Evolutionary conservation across 2,888 invertebrate species (phyloP), one percentile per base, ranked within the genome.

Genomic region (Lithophane semibrunnea): DNA sequence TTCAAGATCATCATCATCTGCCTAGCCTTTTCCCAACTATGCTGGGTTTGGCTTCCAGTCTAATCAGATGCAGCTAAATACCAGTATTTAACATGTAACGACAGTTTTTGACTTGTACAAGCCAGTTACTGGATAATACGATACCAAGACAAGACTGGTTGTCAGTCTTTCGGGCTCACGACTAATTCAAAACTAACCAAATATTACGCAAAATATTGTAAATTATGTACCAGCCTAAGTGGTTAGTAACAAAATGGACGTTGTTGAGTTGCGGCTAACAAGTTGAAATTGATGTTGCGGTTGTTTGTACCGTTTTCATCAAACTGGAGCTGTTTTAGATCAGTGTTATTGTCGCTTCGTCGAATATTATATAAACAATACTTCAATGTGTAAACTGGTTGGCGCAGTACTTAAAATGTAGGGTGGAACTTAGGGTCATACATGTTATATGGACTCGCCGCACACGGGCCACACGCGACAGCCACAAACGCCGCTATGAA

Each of bases 281-380:
- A 64, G 64, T 58, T 64, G 68, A n/a, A 69, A 69, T 77, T 77
- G 56, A 58, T 58, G 77, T 77, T 64, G 58, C 29, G 56, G 56
- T 69, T 56, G 54, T 29, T 44, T 54, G 73, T 69, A 16, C 54
- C 47, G 12, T 29, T n/a, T 56, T n/a, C 44, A 44, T 54, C 29
- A n/a, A 16, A 54, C 44, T 12, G 21, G 4, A 1, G 24, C 4
- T 16, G 47, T 61, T 67, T 24, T 44, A 18, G 12, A 52, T n/a
- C 13, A 16, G 44, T 54, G 1, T 47, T 13, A 18, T 37, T 72
- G 7, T 72, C 37, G 44, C n/a, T 68, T 72, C 8, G 1, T 56
- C 21, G 18, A 3, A 42, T 49, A 8, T 24, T 2, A 18, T 44
- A 18, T 24, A 18, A 49, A 16, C 2, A 16, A 7, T 58, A n/a